Base-by-base conservation (phyloP, 2,113 vertebrate genomes). In the Colossoma macropomum region DNA sequence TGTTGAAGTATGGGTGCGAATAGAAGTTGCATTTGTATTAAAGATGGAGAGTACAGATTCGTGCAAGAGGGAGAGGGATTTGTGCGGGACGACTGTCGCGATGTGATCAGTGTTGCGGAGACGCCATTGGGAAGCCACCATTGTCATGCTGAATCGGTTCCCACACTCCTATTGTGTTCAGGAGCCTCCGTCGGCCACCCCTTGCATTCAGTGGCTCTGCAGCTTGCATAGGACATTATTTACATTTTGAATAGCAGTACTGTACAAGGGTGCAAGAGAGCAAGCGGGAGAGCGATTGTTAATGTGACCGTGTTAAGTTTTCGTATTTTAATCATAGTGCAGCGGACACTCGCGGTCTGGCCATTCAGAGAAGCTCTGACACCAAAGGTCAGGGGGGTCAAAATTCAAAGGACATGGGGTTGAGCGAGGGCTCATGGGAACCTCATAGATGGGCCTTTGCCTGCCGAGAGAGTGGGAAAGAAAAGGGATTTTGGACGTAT, bases 141-240 rank as follows among this genome's bases (percentile, higher is more conserved):
- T 93, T 93, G 91, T 93, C 86, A 86, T 48, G 21, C 52, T 92
- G 91, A 94, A 93, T 92, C 62, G 90, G 93, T 94, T 93, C 91
- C 92, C 93, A 92, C 92, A 92, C 88, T 92, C 91, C 88, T 88
- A 92, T 82, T 87, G 79, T 82, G 75, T 69, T 16, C 23, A 17
- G 50, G 27, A 63, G 75, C 75, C 80, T 84, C 79, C 73, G 34
- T 34, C 70, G 25, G 10, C 73, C n/a, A 45, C 3, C 56, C 52
- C 12, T 79, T 34, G 62, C 9, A 19, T 83, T 86, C 52, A 84
- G 28, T n/a, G 27, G 30, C 66, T 48, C 32, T 34, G 66, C 5
- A 1, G 71, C 62, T 69, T 71, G 73, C 56, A 34, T 65, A 81
- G 30, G 17, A 60, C 1, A 45, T 59, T 41, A 52, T 78, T 66